Evolutionary conservation across 2,797 vertebrate species (phyloP).

Genomic region (Caiman crocodilus): DNA sequence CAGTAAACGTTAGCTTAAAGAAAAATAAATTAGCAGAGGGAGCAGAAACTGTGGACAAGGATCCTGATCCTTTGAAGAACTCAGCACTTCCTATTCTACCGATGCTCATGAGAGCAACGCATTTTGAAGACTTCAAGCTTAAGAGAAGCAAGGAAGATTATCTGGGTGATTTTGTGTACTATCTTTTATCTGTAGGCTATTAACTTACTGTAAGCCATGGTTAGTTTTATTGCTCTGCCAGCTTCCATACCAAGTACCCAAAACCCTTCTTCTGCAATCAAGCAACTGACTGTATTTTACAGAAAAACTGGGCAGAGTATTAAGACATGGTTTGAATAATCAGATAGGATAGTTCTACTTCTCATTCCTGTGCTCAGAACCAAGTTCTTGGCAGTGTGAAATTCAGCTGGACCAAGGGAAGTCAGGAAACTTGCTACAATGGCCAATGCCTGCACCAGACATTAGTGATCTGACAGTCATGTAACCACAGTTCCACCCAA

Average conservation of each 20-base stretch:
- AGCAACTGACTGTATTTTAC: background rate
- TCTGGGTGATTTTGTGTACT: background rate
- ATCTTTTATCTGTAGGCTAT: background rate
- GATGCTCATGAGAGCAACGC: background rate
- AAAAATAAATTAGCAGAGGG: background rate
- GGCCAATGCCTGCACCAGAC: background rate
- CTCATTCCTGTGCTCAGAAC: background rate
- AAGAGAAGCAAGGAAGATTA: background rate
- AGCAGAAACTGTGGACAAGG: background rate
- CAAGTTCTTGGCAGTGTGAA: background rate
- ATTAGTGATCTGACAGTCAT: background rate
- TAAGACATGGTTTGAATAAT: background rate
- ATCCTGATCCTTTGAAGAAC: background rate
- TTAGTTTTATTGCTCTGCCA: background rate
- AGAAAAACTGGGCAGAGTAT: accelerated
- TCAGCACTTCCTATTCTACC: background rate
- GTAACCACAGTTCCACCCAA: background rate
- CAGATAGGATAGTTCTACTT: background rate
- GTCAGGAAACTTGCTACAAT: background rate
- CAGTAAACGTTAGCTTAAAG: background rate
- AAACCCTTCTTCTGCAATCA: background rate
- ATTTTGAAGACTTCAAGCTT: background rate
- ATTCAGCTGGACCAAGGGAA: background rate
- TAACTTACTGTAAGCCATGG: background rate
- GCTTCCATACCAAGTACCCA: background rate